Base-by-base conservation (phyloP, 1,140 invertebrate genomes). In the Drosophila miranda region DNA sequence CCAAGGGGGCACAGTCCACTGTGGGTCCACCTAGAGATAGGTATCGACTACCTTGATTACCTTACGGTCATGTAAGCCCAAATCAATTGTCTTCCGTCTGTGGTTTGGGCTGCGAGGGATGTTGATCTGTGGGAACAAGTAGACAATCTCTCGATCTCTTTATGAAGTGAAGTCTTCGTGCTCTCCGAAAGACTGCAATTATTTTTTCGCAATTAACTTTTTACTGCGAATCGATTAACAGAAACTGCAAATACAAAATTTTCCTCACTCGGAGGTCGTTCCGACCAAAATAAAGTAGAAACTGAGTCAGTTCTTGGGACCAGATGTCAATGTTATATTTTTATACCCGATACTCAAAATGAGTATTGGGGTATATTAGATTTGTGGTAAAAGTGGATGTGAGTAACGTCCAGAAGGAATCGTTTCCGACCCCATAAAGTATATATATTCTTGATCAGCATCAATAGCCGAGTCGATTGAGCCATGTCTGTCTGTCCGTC, bases 241-340 rank as follows among this genome's bases (percentile, higher is more conserved):
- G 46, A 46, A 68, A 67, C 43, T 26, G 4, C 23, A 26, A 26
- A 4, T 58, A 48, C 45, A 64, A 43, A 57, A 51, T 81, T 84
- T 87, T 54, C 63, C 51, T 50, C 6, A 6, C 14, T 23, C 55
- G 30, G 30, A 30, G 30, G 30, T 30, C 30, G 30, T 30, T 26
- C 4, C 23, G 23, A 26, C 23, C 23, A 26, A 26, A 26, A 26
- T 0, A 5, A 57, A 46, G 34, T 5, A 4, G 60, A 54, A 75
- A 64, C 74, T 49, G 58, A 82, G 77, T 87, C 77, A 69, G 28
- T 63, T 56, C 49, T 57, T 57, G 9, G 6, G 38, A 54, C 54
- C 49, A 46, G 16, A 8, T 41, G 55, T 68, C 63, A 69, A 56
- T 56, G 62, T 43, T 43, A 68, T 56, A 69, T 56, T 41, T 68